Evolutionary conservation across 2,113 vertebrate species (phyloP), one percentile per base, ranked within the genome.

Genomic region (Barnardius zonarius): DNA sequence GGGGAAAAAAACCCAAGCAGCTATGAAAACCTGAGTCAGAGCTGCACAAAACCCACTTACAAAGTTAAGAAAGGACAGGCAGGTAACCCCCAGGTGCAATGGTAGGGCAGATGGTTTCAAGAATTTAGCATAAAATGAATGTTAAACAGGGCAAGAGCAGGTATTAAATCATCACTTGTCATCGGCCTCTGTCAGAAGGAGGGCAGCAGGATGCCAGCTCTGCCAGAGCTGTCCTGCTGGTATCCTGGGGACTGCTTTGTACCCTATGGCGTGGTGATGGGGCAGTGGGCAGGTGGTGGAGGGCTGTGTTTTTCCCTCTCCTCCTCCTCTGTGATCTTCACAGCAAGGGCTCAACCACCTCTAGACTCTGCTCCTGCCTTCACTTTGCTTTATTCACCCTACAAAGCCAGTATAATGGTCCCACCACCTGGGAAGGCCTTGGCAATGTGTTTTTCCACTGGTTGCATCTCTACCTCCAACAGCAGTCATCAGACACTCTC

Each of bases 251-350:
- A 37, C 17, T 0, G 0, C 13, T 82, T 55, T 59, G 39, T 54
- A 22, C 19, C 41, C 51, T 67, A 10, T 0, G 1, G 25, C 22
- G 16, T 0, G 4, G 31, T 0, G 0, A 18, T 4, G 2, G 19
- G 28, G 31, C 44, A 83, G 31, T 6, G n/a, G 67, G 37, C n/a
- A 74, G 67, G 16, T 57, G 48, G 14, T 5, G 2, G 44, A 76
- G 12, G 4, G 13, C 69, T 61, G 8, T 5, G 0, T 57, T 83
- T 81, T 69, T 79, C 49, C 35, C 41, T 68, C 61, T 64, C 30
- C 7, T 75, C 14, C 19, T 78, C 13, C 46, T 75, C 66, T 48
- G 13, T 43, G 25, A 48, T 68, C 57, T 83, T 44, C 37, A 37
- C 11, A 82, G 24, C 39, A 70, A 79, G 48, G 62, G 15, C 80